A percentile compares a stretch with the other conserved stretches of the same genome.
phyloP scores from a whole-genome alignment of 2,113 vertebrate species.

The Platichthys stellatus region DNA sequence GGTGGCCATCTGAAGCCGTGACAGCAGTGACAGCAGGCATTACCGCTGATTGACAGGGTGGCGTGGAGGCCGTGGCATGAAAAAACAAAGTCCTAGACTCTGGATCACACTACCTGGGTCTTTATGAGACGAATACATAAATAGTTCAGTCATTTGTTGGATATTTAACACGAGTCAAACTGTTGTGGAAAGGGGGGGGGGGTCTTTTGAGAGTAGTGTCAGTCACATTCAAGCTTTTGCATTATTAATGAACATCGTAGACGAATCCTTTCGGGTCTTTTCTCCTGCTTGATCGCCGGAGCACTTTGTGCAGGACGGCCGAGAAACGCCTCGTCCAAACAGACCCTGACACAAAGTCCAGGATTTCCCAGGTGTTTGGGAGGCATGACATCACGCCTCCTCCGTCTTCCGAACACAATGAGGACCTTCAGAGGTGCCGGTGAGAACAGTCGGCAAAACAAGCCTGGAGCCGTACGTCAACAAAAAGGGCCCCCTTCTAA shows the following conservation, averaged over 20 bases:
- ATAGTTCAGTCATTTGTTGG: constrained; percentile 11
- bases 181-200: not conserved
- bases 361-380: constrained; percentile 80
- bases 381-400: constrained; percentile 85
- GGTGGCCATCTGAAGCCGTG: constrained; percentile 40
- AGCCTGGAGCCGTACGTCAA: constrained; percentile 62
- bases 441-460: constrained; percentile 69
- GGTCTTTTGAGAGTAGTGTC: not conserved
- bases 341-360: constrained; percentile 58
- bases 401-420: constrained; percentile 79
- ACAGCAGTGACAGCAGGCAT: constrained; percentile 54
- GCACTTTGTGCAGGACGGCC: not conserved
- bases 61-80: constrained; percentile 28
- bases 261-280: constrained; percentile 13
- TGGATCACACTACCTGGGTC: constrained; percentile 4
- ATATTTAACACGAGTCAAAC: constrained; percentile 9
- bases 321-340: constrained; percentile 60
- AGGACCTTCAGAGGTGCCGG: constrained; percentile 80
- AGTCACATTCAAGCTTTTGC: not conserved
- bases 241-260: constrained; percentile 15
- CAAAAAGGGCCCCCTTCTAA: constrained; percentile 67
- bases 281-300: constrained; percentile 25
- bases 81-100: constrained; percentile 28
- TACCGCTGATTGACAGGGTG: constrained; percentile 65
- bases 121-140: constrained; percentile 11